Conservation (phyloP, 2,797 vertebrate species). For the Xyrichtys novacula region DNA sequence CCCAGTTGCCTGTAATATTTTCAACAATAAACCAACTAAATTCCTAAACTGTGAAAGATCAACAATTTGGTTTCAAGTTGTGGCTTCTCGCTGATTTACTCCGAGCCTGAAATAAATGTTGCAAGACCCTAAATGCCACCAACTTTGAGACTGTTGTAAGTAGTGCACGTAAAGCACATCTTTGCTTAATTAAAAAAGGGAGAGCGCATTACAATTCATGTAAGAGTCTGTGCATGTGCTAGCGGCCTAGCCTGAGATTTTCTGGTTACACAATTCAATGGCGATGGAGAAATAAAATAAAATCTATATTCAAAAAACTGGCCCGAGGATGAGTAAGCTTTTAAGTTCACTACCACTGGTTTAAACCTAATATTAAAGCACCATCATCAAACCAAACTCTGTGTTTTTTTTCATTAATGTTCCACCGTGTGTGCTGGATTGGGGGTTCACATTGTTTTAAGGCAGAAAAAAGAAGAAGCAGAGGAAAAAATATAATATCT, state of each 20-base stretch:
- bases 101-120: constrained; percentile 3
- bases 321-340: background rate
- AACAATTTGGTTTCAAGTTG: constrained; percentile 1
- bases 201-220: background rate
- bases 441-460: constrained; percentile 48
- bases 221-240: background rate
- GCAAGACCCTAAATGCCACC: background rate
- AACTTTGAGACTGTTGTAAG: background rate
- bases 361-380: background rate
- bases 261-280: background rate
- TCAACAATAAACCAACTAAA: constrained; percentile 9
- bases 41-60: constrained; percentile 4
- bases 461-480: constrained; percentile 60
- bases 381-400: background rate
- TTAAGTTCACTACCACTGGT: background rate
- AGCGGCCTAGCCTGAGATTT: background rate
- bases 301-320: constrained; percentile 18
- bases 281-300: background rate
- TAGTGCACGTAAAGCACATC: background rate
- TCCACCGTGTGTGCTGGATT: background rate
- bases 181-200: background rate
- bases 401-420: background rate
- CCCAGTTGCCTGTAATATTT: too few relatives aligned
- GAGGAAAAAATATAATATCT: constrained; percentile 31
- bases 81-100: constrained; percentile 1